Evolutionary conservation across 2,797 vertebrate species (phyloP), one percentile per base, ranked within the genome.

Genomic region (Valencia hispanica): DNA sequence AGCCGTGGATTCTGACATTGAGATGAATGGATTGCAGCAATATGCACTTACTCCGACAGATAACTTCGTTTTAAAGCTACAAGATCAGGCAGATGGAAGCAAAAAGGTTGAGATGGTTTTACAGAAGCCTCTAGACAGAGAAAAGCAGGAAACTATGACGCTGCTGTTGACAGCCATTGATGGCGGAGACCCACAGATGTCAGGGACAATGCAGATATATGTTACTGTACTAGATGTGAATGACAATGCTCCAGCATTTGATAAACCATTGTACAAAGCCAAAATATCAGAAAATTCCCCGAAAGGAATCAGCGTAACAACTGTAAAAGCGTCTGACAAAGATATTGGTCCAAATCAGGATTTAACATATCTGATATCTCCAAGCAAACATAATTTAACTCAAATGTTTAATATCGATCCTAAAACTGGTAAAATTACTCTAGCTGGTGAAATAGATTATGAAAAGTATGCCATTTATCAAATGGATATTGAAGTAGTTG

Each of bases 161-260:
- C 86, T 93, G 70, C 53, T 78, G 0, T 71, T 92, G 30, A 88
- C 89, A 2, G 87, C 87, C 20, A 12, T 65, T 41, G 90, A 92
- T 70, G 86, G 92, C 3, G 87, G 89, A 12, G 86, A 87, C 9
- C 90, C 91, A 7, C 85, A 84, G 83, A 80, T 91, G 70, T 88
- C 86, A 2, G 92, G 89, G 59, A 93, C 88, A 65, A 85, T 92
- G 78, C 73, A 72, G 25, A 63, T 93, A 6, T 74, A 85, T 1
- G 80, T 86, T 45, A 80, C 47, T 70, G 84, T 93, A 0, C 14
- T 93, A 1, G 92, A 93, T 10, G 88, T 0, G 0, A 93, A 93
- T 77, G 92, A 93, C 50, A 96, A 96, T 17, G 87, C 91, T 0
- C 95, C 95, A 0, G 73, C 91, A 8, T 96, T 95, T 84, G 88